phyloP scores from a whole-genome alignment of 2,797 vertebrate genomes.

The Bryconaethiops microstoma region DNA sequence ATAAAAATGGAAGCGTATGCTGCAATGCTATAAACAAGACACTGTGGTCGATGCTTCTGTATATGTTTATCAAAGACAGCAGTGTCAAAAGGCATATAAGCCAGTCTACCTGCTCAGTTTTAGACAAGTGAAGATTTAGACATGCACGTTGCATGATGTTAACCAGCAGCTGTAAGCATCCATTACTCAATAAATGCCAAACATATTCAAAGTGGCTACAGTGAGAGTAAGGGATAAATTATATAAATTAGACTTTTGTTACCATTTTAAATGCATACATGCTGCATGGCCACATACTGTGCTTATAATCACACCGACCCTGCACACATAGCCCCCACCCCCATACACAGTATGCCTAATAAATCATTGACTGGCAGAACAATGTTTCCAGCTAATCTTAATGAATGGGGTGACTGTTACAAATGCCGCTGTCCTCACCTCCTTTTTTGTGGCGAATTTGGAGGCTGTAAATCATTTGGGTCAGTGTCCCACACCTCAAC shows the following conservation, averaged over 20 bases:
- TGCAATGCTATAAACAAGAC: too few relatives aligned
- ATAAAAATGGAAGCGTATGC: too few relatives aligned
- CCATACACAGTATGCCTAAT: conserved; percentile 46
- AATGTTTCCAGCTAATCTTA: conserved; percentile 46
- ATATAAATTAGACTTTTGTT: not conserved
- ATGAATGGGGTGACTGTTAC: conserved; percentile 54
- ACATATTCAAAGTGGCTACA: too few relatives aligned
- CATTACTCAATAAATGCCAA: too few relatives aligned
- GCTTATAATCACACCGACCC: conserved; percentile 43
- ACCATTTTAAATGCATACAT: not conserved
- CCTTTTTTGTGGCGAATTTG: conserved; percentile 19
- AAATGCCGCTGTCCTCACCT: conserved; percentile 44
- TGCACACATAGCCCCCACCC: conserved; percentile 41
- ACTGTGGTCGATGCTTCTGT: too few relatives aligned
- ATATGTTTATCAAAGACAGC: too few relatives aligned
- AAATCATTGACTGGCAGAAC: conserved; percentile 55
- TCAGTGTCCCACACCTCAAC: conserved; percentile 6
- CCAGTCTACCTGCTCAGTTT: too few relatives aligned
- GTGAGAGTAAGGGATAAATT: not conserved
- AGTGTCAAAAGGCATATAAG: too few relatives aligned
- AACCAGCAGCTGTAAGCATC: too few relatives aligned
- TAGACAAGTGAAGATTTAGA: too few relatives aligned
- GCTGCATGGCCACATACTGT: not conserved
- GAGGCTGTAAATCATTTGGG: conserved; percentile 45
- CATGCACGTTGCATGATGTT: too few relatives aligned